Evolutionary conservation across 2,113 vertebrate genomes (phyloP).

Genomic region (Myodes glareolus): DNA sequence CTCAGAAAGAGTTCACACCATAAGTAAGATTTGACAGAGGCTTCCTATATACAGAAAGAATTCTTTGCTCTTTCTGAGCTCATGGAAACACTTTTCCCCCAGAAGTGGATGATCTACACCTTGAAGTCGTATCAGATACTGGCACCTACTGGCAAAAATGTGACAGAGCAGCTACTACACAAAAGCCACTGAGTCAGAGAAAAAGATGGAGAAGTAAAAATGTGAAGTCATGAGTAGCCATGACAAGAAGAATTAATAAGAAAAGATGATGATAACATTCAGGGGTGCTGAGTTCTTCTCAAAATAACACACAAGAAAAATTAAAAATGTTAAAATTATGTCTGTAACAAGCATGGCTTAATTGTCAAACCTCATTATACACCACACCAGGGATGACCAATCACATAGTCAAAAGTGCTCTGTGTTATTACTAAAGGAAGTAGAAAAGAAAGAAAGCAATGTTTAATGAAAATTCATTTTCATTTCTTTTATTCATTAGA

Average conservation of each 20-base stretch:
- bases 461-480: background rate
- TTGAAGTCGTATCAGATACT: slow-evolving; percentile 42
- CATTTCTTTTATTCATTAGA: background rate
- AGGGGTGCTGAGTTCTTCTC: background rate
- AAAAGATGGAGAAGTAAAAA: slow-evolving; percentile 27
- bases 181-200: slow-evolving; percentile 14
- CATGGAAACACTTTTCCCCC: slow-evolving; percentile 33
- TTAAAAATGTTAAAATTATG: background rate
- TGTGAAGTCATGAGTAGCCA: background rate
- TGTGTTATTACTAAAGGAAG: background rate
- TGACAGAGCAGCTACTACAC: background rate
- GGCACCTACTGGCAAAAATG: slow-evolving; percentile 71
- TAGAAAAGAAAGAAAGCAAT: slow-evolving; percentile 31
- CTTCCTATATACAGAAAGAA: background rate
- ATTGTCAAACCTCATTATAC: background rate
- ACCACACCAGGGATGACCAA: background rate
- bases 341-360: background rate
- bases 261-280: background rate
- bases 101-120: background rate
- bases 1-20: background rate
- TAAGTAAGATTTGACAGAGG: background rate
- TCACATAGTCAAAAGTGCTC: background rate
- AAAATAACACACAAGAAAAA: background rate
- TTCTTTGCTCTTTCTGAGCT: background rate
- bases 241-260: background rate